Percentiles rank a stretch among this genome's conserved stretches.
Conservation (phyloP, 2,797 vertebrate species). For the Delichon dasypus region DNA sequence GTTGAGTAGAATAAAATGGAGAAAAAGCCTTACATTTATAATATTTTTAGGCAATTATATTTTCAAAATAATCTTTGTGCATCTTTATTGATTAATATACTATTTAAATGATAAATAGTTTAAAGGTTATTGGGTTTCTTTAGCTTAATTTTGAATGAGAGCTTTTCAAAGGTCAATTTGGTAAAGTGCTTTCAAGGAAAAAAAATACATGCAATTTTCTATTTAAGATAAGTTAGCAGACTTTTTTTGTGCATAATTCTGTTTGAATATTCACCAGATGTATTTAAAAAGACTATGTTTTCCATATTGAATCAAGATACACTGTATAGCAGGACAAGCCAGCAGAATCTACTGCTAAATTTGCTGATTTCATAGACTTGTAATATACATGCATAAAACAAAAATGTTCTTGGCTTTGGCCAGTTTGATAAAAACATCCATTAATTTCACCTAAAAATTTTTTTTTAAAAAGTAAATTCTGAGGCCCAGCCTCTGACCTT, state of each 20-base stretch:
- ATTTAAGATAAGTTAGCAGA: background rate
- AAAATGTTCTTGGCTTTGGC: background rate
- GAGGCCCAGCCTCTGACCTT: background rate
- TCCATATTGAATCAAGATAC: background rate
- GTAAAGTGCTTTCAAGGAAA: background rate
- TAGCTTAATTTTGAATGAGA: background rate
- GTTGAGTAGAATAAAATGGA: background rate
- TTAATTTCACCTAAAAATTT: background rate
- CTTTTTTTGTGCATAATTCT: background rate
- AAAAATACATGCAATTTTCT: background rate
- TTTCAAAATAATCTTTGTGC: background rate
- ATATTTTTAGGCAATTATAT: background rate
- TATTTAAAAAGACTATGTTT: background rate
- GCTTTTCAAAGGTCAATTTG: background rate
- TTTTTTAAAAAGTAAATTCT: background rate
- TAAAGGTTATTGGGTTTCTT: background rate
- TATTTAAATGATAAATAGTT: background rate
- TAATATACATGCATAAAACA: background rate
- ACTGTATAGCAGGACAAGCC: background rate
- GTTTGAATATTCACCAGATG: background rate
- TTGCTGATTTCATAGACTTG: background rate
- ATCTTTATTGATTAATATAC: background rate
- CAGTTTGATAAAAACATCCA: background rate
- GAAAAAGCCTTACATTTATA: background rate
- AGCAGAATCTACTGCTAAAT: background rate